phyloP scores from a whole-genome alignment of 1,140 invertebrate species.

The Pararge aegeria region DNA sequence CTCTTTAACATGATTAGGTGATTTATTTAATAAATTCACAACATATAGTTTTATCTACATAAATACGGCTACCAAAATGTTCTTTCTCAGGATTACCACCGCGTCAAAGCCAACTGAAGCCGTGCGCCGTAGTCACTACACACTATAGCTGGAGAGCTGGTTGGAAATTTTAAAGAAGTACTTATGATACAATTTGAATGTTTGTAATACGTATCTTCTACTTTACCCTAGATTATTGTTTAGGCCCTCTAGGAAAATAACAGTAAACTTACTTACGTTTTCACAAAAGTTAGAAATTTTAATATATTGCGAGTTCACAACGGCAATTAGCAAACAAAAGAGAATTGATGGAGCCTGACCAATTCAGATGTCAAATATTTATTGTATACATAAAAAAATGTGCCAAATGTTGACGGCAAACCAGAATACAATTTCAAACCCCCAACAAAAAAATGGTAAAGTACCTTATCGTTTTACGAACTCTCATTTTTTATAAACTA shows the following conservation, averaged over 20 bases:
- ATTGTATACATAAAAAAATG: too few relatives aligned
- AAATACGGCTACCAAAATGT: constrained; percentile 34
- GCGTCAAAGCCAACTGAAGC: constrained; percentile 70
- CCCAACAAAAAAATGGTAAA: too few relatives aligned
- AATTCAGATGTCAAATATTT: too few relatives aligned
- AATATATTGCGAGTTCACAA: too few relatives aligned
- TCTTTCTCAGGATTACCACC: constrained; percentile 48
- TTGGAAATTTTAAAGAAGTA: background rate
- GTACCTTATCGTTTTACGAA: background rate
- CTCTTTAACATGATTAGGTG: constrained; percentile 22
- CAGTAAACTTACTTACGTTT: too few relatives aligned
- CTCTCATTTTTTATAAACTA: background rate
- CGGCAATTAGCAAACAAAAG: too few relatives aligned
- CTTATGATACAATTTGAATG: background rate
- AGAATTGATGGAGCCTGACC: too few relatives aligned
- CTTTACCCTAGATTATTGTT: background rate
- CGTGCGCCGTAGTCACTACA: constrained; percentile 73
- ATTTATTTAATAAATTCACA: constrained; percentile 36
- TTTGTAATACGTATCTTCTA: background rate
- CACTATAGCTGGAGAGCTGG: background rate
- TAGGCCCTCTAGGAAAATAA: too few relatives aligned
- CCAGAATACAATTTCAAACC: too few relatives aligned
- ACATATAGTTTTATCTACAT: constrained; percentile 50
- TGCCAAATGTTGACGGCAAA: too few relatives aligned
- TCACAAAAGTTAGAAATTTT: too few relatives aligned